These are phyloP conservation scores for Hippopotamyrus pictus DNA, from an alignment of 2,797 vertebrate genomes.

Conservation along the genomic window DNA sequence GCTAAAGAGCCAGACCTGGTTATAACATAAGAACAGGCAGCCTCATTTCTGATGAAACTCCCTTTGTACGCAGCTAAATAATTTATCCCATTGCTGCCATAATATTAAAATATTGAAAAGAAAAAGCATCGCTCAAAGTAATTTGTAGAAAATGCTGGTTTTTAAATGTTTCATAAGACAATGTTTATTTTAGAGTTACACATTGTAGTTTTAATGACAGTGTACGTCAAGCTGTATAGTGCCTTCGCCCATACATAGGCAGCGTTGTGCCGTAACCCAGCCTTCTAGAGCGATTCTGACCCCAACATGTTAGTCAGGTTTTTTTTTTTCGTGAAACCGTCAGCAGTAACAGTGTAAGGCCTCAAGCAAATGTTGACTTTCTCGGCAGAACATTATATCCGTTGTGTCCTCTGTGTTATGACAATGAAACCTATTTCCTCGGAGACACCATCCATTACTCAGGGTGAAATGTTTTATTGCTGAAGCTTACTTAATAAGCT, in stretches of 20 bases:
- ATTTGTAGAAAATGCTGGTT: not conserved
- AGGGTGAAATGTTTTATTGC: not conserved
- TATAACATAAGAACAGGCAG: not conserved
- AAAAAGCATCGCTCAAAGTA: not conserved
- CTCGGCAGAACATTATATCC: conserved; percentile 20
- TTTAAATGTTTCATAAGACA: not conserved
- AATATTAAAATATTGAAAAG: not conserved
- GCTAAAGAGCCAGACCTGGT: not conserved
- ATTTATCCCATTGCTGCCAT: not conserved
- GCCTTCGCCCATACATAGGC: not conserved
- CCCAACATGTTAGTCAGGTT: conserved; percentile 25
- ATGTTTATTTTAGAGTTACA: not conserved
- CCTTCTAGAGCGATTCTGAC: conserved; percentile 18
- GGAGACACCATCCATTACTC: conserved; percentile 22
- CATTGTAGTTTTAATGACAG: not conserved
- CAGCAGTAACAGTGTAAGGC: conserved; percentile 13
- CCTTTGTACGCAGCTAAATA: not conserved
- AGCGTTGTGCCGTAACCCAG: not conserved
- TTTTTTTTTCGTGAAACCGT: not conserved
- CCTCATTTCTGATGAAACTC: not conserved
- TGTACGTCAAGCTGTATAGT: not conserved
- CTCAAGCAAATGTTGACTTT: not conserved
- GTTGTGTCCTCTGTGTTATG: conserved; percentile 8
- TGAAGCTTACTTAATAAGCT: not conserved
- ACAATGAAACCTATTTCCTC: conserved; percentile 16